Evolutionary conservation across 2,888 invertebrate species (phyloP), one percentile per base, ranked within the genome.

Genomic region (Lydus trimaculatus): DNA sequence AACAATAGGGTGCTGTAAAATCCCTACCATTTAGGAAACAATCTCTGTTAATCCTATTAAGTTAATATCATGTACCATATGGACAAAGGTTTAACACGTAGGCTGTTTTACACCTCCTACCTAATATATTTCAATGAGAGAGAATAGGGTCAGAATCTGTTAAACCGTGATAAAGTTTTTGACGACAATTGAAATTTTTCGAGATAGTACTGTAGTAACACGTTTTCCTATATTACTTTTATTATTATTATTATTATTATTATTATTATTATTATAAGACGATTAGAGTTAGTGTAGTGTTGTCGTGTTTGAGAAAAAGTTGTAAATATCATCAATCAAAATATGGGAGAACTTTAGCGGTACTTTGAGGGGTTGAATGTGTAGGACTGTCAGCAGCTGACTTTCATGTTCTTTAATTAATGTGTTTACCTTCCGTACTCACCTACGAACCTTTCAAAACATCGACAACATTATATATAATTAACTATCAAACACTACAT

Each of bases 381-480:
- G 60, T 71, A 68, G 73, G 69, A 64, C 56, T 66, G 31, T 67
- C 68, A 64, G 69, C 67, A 62, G 66, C 69, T 67, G 72, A 71
- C 72, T 73, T 72, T 73, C 72, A 69, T 73, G 72, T 73, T 70
- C 72, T 72, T 43, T 73, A 73, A 73, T 73, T 73, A 73, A 73
- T 73, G 73, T 71, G 70, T 73, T 69, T 67, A 65, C 70, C 63
- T 73, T 69, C 69, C 62, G 61, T 64, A 69, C 66, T 64, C 66
- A 69, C 66, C 69, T 62, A 63, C 60, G 17, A 43, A 61, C 66
- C 61, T 66, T 65, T 69, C 66, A 65, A 58, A 28, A 33, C 33
- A 33, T 33, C 33, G 33, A 17, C 43, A 17, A 39, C n/a, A 39
- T 33, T 33, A 33, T 33, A 39, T 39, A 39, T 39, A 39, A 15